Percentiles rank a stretch among this genome's conserved stretches.
These are phyloP conservation scores for Chromoteleia sp. DNA, from an alignment of 2,888 invertebrate genomes.

Conservation along the genomic window DNA sequence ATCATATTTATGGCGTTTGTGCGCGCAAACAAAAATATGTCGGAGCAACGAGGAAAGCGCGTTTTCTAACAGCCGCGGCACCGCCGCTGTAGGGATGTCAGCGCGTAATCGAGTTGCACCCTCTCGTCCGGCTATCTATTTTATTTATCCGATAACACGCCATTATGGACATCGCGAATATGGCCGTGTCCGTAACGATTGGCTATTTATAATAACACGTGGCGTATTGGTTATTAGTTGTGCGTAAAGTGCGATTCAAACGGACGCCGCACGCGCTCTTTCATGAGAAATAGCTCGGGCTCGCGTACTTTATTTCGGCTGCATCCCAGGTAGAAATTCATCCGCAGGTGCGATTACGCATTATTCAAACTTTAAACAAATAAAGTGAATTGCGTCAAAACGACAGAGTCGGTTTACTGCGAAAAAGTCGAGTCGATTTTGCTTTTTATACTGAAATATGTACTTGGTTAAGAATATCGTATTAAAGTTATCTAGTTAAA, in stretches of 20 bases:
- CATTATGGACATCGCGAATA: slow-evolving; percentile 76
- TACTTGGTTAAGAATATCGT: too few relatives aligned
- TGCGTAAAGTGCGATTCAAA: slow-evolving; percentile 79
- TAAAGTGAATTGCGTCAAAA: too few relatives aligned
- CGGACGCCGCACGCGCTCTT: slow-evolving; percentile 69
- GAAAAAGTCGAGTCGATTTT: too few relatives aligned
- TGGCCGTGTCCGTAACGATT: slow-evolving; percentile 83
- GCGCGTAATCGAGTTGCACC: slow-evolving; percentile 83
- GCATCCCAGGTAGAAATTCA: slow-evolving; percentile 23
- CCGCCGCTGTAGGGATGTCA: slow-evolving; percentile 75
- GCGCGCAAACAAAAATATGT: slow-evolving; percentile 68
- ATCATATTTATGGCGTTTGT: slow-evolving; percentile 68
- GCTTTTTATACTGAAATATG: too few relatives aligned
- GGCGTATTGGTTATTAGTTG: slow-evolving; percentile 84
- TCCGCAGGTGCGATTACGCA: slow-evolving; percentile 15
- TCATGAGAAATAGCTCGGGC: background rate
- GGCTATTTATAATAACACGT: slow-evolving; percentile 85
- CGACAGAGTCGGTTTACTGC: too few relatives aligned
- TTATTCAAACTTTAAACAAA: too few relatives aligned
- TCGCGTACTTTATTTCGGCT: slow-evolving; percentile 14
- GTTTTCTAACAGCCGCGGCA: slow-evolving; percentile 73
- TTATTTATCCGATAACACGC: slow-evolving; percentile 85
- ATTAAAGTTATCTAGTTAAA: too few relatives aligned
- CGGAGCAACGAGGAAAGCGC: slow-evolving; percentile 58
- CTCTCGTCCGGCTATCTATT: slow-evolving; percentile 82